Evolutionary conservation across 2,113 vertebrate genomes (phyloP).

Genomic region (Petaurus breviceps): DNA sequence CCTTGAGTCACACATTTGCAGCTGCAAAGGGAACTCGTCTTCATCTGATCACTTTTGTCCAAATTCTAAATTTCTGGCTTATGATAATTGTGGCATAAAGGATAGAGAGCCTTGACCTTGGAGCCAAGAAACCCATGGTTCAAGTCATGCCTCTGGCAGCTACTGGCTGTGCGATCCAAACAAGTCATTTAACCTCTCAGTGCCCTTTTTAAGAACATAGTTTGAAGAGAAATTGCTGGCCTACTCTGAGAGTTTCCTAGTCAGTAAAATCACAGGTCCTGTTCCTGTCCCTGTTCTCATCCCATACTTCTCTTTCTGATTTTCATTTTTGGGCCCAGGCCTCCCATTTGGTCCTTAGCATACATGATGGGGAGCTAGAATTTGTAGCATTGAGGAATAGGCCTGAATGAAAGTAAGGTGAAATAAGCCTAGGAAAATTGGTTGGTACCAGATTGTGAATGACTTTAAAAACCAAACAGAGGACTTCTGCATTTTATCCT

Average conservation of each 20-base stretch:
- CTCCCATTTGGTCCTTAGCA: background rate
- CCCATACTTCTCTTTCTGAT: background rate
- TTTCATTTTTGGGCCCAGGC: background rate
- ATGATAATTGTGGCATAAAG: background rate
- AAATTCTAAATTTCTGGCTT: background rate
- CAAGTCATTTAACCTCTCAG: background rate
- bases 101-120: background rate
- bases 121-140: background rate
- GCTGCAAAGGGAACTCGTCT: background rate
- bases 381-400: background rate
- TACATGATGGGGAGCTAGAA: too few relatives aligned
- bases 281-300: background rate
- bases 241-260: background rate
- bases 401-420: too few relatives aligned
- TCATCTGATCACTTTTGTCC: background rate
- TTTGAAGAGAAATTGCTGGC: background rate
- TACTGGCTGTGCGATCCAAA: background rate
- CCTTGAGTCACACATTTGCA: background rate
- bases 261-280: background rate
- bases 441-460: too few relatives aligned
- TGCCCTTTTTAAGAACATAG: background rate
- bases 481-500: too few relatives aligned
- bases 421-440: too few relatives aligned
- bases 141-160: background rate
- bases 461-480: too few relatives aligned